Conservation (phyloP, 2,113 vertebrate species). For the Puntigrus tetrazona region DNA sequence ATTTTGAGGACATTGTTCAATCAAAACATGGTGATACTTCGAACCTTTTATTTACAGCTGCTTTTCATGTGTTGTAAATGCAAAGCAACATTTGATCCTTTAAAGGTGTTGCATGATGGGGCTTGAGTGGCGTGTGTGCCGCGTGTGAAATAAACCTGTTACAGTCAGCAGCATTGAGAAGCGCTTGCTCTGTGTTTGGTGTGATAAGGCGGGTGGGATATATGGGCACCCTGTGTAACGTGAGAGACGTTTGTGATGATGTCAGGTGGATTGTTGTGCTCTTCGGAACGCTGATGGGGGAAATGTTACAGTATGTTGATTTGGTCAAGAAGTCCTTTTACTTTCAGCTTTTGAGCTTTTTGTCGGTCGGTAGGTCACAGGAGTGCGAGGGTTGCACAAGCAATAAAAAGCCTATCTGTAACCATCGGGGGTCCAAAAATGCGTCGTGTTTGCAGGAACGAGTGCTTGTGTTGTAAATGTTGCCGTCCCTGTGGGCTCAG, state of each 20-base stretch:
- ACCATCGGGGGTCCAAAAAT: neutral
- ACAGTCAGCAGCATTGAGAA: neutral
- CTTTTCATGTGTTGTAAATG: neutral
- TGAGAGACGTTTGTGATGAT: neutral
- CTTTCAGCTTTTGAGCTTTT: neutral
- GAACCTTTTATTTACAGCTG: neutral
- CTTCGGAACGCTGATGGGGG: neutral
- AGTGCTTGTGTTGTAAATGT: neutral
- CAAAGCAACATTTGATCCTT: conserved; percentile 2
- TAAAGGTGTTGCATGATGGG: neutral
- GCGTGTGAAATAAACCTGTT: neutral
- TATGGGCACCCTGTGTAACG: neutral
- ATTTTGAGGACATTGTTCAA: conserved; percentile 64
- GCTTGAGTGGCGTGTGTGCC: neutral
- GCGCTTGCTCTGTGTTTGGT: neutral
- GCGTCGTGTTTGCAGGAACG: neutral
- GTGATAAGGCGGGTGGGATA: neutral
- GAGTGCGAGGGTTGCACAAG: conserved; percentile 59
- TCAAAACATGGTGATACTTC: conserved; percentile 55
- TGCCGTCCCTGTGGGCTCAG: neutral
- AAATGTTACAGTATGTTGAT: neutral
- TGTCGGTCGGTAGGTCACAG: neutral
- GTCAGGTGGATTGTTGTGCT: neutral
- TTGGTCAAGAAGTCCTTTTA: neutral
- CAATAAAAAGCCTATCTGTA: conserved; percentile 60